These are phyloP conservation scores for Nemotelus nigrinus DNA, from an alignment of 2,888 invertebrate species.

Conservation along the genomic window DNA sequence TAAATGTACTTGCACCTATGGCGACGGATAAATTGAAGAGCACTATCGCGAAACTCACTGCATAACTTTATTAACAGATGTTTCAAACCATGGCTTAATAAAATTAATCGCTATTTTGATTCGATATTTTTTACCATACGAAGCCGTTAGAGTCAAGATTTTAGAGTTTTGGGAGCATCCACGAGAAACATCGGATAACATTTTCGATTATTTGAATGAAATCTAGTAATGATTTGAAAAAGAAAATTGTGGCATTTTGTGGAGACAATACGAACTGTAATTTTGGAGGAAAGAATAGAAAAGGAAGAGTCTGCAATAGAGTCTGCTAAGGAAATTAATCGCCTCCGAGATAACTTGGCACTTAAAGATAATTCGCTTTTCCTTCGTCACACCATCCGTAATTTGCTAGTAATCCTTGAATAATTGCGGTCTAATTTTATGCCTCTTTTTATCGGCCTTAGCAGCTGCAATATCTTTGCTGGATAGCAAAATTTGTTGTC, in stretches of 20 bases:
- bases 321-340: constrained; percentile 42
- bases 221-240: constrained; percentile 23
- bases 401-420: background rate
- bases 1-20: background rate
- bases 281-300: constrained; percentile 52
- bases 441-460: too few species aligned
- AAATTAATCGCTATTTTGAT: constrained; percentile 30
- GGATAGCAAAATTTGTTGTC: too few species aligned
- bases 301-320: constrained; percentile 46
- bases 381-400: constrained; percentile 29
- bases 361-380: constrained; percentile 34
- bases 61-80: constrained; percentile 18
- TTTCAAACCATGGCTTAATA: constrained; percentile 25
- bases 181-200: constrained; percentile 21
- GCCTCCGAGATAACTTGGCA: constrained; percentile 27
- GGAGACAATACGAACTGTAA: constrained; percentile 53
- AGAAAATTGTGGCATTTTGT: constrained; percentile 26
- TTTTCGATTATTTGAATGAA: constrained; percentile 23
- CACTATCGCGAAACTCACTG: background rate
- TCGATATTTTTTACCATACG: constrained; percentile 31
- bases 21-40: background rate
- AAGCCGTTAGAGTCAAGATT: constrained; percentile 8
- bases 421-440: too few species aligned
- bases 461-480: too few species aligned
- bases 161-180: constrained; percentile 1